Percentiles rank a stretch among this genome's conserved stretches.
phyloP scores from a whole-genome alignment of 2,888 invertebrate species.

The Galeruca laticollis region DNA sequence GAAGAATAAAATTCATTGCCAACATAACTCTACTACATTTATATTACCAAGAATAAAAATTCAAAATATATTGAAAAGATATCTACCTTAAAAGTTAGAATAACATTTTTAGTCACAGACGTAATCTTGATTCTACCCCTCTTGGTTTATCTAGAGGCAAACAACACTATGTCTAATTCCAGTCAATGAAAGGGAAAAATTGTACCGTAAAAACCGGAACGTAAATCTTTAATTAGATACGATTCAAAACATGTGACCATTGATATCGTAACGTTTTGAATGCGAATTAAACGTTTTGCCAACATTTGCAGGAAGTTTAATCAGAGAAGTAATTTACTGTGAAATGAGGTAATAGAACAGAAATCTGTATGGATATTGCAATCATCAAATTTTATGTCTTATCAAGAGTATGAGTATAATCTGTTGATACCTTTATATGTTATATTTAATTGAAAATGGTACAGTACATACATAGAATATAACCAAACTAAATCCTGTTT shows the following conservation, averaged over 20 bases:
- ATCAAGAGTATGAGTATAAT: no score
- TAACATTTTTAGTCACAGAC: neutral
- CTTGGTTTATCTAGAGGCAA: neutral
- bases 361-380: no score
- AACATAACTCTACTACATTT: no score
- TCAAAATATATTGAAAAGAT: neutral
- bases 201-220: no score
- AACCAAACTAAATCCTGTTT: no score
- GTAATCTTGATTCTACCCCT: neutral
- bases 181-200: neutral
- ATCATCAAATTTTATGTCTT: no score
- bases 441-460: no score
- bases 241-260: neutral
- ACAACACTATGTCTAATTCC: neutral
- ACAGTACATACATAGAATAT: no score
- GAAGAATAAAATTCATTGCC: no score
- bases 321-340: neutral
- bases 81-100: neutral
- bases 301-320: neutral
- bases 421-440: no score
- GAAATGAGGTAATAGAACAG: neutral
- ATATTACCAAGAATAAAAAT: neutral
- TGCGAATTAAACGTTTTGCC: neutral
- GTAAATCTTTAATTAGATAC: constrained; percentile 2
- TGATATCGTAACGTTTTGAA: neutral